Percentiles rank a stretch among this genome's conserved stretches.
Evolutionary conservation across 2,888 invertebrate species (phyloP).

Genomic region (Schizaphis graminum): DNA sequence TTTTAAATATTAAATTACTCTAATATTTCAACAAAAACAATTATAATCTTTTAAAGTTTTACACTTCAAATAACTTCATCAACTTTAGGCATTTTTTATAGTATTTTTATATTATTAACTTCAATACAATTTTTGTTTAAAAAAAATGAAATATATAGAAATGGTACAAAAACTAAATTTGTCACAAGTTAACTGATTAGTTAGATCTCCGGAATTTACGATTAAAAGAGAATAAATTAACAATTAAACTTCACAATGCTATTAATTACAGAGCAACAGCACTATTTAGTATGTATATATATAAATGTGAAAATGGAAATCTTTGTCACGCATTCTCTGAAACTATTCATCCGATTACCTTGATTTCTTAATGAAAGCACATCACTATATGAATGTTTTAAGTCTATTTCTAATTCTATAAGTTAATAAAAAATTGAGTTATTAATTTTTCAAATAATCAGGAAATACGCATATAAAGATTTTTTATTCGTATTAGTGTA

Average conservation of each 20-base stretch:
- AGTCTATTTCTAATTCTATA: too few relatives aligned
- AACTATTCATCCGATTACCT: too few relatives aligned
- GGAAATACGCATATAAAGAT: too few relatives aligned
- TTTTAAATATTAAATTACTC: background rate
- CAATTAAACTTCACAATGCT: background rate
- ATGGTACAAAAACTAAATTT: background rate
- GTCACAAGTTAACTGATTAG: background rate
- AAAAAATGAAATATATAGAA: background rate
- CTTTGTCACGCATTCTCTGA: too few relatives aligned
- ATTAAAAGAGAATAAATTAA: background rate
- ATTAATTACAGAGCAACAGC: background rate
- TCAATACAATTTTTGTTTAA: background rate
- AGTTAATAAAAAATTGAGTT: too few relatives aligned
- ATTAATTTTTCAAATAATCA: too few relatives aligned
- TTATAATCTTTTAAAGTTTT: background rate
- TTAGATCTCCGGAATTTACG: background rate
- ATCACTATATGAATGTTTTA: too few relatives aligned
- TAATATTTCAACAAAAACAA: background rate
- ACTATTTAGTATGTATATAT: too few relatives aligned
- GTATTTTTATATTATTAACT: background rate
- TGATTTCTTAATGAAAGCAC: too few relatives aligned
- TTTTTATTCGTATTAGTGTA: too few relatives aligned
- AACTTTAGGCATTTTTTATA: background rate
- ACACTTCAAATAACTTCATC: background rate
- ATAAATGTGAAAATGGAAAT: too few relatives aligned